Percentiles rank a stretch among this genome's conserved stretches.
These are phyloP conservation scores for Parochlus steinenii DNA, from an alignment of 2,888 invertebrate genomes.

Conservation along the genomic window DNA sequence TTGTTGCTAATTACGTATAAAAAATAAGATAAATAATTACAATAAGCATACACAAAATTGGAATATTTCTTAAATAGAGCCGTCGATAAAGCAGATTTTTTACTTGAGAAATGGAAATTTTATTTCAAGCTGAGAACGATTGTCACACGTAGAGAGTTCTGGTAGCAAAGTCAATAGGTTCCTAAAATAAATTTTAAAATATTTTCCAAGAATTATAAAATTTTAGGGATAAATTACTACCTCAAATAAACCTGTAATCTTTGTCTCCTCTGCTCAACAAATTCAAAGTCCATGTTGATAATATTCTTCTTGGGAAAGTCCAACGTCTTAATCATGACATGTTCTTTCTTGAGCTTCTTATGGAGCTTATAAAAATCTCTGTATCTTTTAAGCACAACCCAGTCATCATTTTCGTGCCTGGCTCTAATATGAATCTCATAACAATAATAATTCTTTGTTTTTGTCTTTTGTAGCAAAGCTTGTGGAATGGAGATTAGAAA, in stretches of 20 bases:
- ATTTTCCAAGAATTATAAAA: too few relatives aligned
- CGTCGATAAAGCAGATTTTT: too few relatives aligned
- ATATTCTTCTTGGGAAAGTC: slow-evolving; percentile 92
- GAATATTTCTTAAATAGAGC: too few relatives aligned
- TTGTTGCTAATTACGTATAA: too few relatives aligned
- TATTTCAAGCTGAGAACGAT: too few relatives aligned
- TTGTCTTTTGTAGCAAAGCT: slow-evolving; percentile 14
- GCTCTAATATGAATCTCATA: slow-evolving; percentile 29
- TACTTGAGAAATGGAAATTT: too few relatives aligned
- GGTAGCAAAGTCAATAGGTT: too few relatives aligned
- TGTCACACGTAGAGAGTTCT: too few relatives aligned
- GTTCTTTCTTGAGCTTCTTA: slow-evolving; percentile 65
- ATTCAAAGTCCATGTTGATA: slow-evolving; percentile 70
- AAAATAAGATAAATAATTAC: too few relatives aligned
- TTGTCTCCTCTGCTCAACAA: slow-evolving; percentile 76
- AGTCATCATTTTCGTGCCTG: slow-evolving; percentile 39
- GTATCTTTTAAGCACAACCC: slow-evolving; percentile 91
- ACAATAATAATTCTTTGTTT: slow-evolving; percentile 21
- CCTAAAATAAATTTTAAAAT: too few relatives aligned
- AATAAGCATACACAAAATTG: too few relatives aligned
- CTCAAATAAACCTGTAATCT: slow-evolving; percentile 77
- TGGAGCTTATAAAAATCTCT: slow-evolving; percentile 83
- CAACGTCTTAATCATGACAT: slow-evolving; percentile 59
- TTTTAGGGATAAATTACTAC: too few relatives aligned
- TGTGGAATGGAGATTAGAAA: slow-evolving; percentile 28